Evolutionary conservation across 2,113 vertebrate species (phyloP).

Genomic region (Galbula dea): DNA sequence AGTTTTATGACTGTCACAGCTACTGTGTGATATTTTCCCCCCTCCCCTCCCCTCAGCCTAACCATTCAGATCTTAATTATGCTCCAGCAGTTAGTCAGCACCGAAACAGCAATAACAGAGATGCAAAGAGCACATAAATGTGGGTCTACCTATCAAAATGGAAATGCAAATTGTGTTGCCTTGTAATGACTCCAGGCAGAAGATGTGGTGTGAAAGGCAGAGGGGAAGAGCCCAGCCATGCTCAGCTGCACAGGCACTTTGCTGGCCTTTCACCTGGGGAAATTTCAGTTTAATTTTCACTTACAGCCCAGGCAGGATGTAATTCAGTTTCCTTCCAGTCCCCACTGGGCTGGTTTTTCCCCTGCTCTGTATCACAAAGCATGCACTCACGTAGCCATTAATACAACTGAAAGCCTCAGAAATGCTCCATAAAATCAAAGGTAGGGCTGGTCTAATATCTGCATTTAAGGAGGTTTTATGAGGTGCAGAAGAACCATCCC

Average conservation of each 20-base stretch:
- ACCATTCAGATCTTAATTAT: background rate
- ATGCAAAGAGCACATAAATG: background rate
- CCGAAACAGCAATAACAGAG: background rate
- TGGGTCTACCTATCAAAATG: background rate
- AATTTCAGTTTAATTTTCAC: background rate
- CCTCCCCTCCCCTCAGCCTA: background rate
- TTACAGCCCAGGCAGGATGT: constrained; percentile 9
- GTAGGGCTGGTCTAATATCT: background rate
- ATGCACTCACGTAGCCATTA: background rate
- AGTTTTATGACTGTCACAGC: background rate
- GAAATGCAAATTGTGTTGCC: background rate
- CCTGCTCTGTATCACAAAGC: background rate
- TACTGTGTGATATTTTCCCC: background rate
- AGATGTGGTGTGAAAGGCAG: background rate
- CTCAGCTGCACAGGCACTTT: background rate
- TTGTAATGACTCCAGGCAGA: background rate
- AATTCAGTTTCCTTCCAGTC: background rate
- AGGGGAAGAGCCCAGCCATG: background rate
- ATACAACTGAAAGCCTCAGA: background rate
- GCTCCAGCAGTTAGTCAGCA: background rate
- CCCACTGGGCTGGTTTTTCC: background rate
- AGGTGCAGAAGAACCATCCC: background rate
- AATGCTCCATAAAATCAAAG: background rate
- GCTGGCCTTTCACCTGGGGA: background rate
- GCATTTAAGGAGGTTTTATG: background rate